Percentiles rank a stretch among this genome's conserved stretches.
phyloP scores from a whole-genome alignment of 2,888 invertebrate genomes.

The Ennomos quercinarius region DNA sequence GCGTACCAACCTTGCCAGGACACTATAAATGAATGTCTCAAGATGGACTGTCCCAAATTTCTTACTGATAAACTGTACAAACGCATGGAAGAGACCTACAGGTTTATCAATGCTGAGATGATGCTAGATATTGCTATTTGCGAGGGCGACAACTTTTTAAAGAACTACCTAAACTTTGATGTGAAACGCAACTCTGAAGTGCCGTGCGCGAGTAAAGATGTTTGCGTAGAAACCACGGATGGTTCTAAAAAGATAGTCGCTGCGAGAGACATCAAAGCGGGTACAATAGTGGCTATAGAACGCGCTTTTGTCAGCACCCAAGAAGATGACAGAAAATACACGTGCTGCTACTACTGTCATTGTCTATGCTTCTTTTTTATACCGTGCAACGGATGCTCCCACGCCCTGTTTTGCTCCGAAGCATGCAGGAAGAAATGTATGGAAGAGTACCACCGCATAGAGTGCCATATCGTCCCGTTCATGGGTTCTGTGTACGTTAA shows the following conservation, averaged over 20 bases:
- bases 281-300: constrained; percentile 28
- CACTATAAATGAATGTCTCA: constrained; percentile 8
- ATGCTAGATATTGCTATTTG: background rate
- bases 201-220: constrained; percentile 23
- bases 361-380: constrained; percentile 7
- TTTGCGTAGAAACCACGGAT: constrained; percentile 8
- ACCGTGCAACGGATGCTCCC: constrained; percentile 19
- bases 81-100: background rate
- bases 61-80: constrained; percentile 16
- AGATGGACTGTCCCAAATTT: background rate
- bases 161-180: constrained; percentile 2
- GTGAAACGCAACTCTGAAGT: constrained; percentile 17
- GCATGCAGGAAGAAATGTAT: constrained; percentile 13
- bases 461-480: constrained; percentile 22
- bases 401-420: constrained; percentile 23
- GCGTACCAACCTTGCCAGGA: constrained; percentile 19
- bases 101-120: background rate
- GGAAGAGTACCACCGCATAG: constrained; percentile 27
- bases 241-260: constrained; percentile 13
- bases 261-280: constrained; percentile 17
- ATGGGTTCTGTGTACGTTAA: background rate
- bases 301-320: constrained; percentile 20
- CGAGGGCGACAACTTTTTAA: background rate
- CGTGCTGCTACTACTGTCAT: constrained; percentile 25
- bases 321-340: background rate